Evolutionary conservation across 2,888 invertebrate species (phyloP).

Genomic region (Orthosia cruda): DNA sequence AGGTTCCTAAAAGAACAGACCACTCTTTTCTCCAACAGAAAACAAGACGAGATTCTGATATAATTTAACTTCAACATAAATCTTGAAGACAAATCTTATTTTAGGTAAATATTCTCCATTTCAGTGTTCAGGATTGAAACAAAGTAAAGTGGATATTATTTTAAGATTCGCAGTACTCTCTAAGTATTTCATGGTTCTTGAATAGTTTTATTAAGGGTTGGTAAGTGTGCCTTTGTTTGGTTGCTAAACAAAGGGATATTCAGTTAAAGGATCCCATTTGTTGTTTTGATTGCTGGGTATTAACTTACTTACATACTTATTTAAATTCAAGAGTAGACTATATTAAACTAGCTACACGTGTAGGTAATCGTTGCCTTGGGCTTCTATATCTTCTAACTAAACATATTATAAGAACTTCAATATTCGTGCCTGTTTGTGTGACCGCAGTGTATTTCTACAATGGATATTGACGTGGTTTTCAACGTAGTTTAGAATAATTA

Average conservation of each 20-base stretch:
- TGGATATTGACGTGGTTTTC: no score
- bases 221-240: slow-evolving; percentile 29
- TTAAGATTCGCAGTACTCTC: slow-evolving; percentile 6
- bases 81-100: slow-evolving; percentile 12
- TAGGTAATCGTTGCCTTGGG: background rate
- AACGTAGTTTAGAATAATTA: no score
- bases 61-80: slow-evolving; percentile 35
- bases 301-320: background rate
- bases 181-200: slow-evolving; percentile 32
- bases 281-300: background rate
- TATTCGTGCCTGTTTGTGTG: no score
- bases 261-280: slow-evolving; percentile 8
- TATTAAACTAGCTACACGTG: background rate
- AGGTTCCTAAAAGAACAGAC: background rate
- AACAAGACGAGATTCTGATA: background rate
- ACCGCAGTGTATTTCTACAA: no score
- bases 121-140: slow-evolving; percentile 13
- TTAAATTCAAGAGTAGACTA: background rate
- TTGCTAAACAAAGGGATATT: slow-evolving; percentile 33
- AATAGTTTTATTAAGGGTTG: slow-evolving; percentile 27
- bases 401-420: no score
- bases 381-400: background rate
- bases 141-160: slow-evolving; percentile 34
- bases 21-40: background rate
- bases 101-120: slow-evolving; percentile 37